Conservation (phyloP, 2,888 invertebrate genomes). For the Eristalinus aeneus region DNA sequence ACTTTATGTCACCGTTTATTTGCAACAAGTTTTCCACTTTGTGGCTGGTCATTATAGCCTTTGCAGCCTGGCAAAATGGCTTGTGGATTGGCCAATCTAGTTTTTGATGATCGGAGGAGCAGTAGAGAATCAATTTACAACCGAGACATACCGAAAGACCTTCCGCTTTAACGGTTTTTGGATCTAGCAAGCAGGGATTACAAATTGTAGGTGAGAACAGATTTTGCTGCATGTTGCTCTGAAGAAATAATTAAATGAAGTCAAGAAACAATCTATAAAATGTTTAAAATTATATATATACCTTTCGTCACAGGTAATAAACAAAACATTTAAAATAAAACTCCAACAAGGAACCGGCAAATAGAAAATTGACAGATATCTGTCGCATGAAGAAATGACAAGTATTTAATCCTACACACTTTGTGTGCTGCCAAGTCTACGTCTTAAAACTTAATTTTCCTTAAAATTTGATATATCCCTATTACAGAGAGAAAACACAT, state of each 20-base stretch:
- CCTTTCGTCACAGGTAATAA: constrained; percentile 7
- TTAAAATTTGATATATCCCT: too few relatives aligned
- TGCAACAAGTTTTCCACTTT: constrained; percentile 73
- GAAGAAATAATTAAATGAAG: background rate
- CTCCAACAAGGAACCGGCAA: background rate
- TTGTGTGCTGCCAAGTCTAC: too few relatives aligned
- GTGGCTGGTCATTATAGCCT: constrained; percentile 62
- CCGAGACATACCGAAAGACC: constrained; percentile 81
- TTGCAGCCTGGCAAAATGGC: constrained; percentile 81
- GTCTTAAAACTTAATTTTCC: too few relatives aligned
- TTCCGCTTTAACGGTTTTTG: constrained; percentile 11
- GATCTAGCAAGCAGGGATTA: constrained; percentile 39
- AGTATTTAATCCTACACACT: too few relatives aligned
- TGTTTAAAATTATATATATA: background rate
- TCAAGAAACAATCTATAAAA: background rate
- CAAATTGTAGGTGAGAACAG: constrained; percentile 46
- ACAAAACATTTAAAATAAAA: background rate
- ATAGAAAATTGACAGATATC: too few relatives aligned
- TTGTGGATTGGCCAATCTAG: constrained; percentile 85
- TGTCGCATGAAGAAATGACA: too few relatives aligned
- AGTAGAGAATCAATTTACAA: constrained; percentile 85
- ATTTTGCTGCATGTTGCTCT: constrained; percentile 33
- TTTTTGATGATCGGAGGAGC: constrained; percentile 85
- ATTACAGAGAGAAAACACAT: too few relatives aligned
- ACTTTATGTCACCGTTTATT: constrained; percentile 68